Base-by-base conservation (phyloP, 2,113 vertebrate genomes). In the Polyodon spathula region DNA sequence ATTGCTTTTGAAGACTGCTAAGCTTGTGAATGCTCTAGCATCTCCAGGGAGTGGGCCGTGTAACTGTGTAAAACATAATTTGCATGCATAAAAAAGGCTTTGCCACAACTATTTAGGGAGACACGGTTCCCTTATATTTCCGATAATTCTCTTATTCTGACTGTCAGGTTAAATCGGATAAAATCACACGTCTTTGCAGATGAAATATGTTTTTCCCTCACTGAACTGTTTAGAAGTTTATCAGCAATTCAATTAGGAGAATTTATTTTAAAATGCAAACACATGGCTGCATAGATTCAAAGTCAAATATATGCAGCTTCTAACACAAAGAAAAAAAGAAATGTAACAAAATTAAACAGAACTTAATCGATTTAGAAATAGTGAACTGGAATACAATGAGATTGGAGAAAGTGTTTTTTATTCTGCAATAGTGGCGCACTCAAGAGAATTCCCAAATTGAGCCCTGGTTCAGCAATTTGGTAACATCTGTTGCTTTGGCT, bases 151-250 rank as follows among this genome's bases (percentile, higher is more conserved):
- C 70, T 69, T 73, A 81, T 74, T 72, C 68, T 75, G 64, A 57
- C 73, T 76, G 83, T 81, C 79, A 86, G 77, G 75, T 71, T 64
- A 77, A 81, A 82, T 66, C 79, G 75, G 78, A 70, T 73, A 51
- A 75, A 80, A 78, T 80, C 70, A 74, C 71, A 74, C 70, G 64
- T 70, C 76, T 85, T 84, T 81, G 79, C 42, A 62, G 65, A 59
- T 65, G 76, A 63, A 69, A 70, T 78, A 77, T 76, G 72, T 75
- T 66, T 59, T 63, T 63, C 57, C 60, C 73, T 63, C 8, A 46
- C 44, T 14, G 2, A 14, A 46, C 44, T 67, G 68, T 69, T 77
- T 76, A 70, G 67, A 68, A 65, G 61, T 68, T 70, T 75, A 53
- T 69, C 40, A 60, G 71, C 62, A 76, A 78, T 64, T 71, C 71